Evolutionary conservation across 2,888 invertebrate species (phyloP).

Genomic region (Cephus runcator): DNA sequence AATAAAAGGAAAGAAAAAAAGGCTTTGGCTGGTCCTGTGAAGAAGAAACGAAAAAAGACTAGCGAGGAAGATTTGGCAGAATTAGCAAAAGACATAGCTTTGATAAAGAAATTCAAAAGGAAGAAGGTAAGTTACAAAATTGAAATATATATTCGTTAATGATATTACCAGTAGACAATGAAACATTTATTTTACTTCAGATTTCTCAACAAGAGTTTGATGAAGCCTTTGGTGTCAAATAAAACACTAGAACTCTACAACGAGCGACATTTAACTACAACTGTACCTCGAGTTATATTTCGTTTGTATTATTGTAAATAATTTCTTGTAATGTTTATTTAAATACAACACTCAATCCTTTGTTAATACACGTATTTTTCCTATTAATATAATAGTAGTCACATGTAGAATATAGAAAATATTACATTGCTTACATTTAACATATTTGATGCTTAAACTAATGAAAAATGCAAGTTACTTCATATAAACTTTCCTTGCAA

Average conservation of each 20-base stretch:
- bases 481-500: not conserved
- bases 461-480: no score
- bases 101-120: conserved; percentile 88
- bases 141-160: no score
- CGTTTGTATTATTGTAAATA: not conserved
- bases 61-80: conserved; percentile 81
- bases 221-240: conserved; percentile 57
- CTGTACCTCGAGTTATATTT: no score
- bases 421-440: no score
- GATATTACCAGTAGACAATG: no score
- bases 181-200: conserved; percentile 48
- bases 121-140: conserved; percentile 71
- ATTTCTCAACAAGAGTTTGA: conserved; percentile 67
- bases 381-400: no score
- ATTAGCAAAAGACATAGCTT: conserved; percentile 80
- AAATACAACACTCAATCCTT: no score
- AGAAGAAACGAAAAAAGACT: conserved; percentile 69
- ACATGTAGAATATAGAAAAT: no score
- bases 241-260: not conserved
- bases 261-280: no score
- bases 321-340: no score
- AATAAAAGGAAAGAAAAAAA: conserved; percentile 73
- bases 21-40: conserved; percentile 44
- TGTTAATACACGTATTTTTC: no score
- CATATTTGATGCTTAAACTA: no score